Percentiles rank a stretch among this genome's conserved stretches.
Conservation (phyloP, 2,113 vertebrate genomes). For the Larimichthys crocea region DNA sequence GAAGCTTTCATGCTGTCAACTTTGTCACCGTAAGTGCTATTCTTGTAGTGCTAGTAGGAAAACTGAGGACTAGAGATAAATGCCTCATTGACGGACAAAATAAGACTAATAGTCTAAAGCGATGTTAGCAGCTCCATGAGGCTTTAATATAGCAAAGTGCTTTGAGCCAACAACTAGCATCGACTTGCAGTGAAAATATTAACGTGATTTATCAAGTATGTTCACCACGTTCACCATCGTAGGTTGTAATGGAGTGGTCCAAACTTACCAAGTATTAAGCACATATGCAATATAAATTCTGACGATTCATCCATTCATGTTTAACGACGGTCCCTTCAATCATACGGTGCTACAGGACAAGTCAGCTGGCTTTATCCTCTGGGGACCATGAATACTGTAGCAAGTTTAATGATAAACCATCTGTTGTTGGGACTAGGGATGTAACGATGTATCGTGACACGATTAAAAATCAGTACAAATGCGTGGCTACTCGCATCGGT, state of each 20-base stretch:
- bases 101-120: not conserved
- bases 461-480: no score
- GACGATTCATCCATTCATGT: no score
- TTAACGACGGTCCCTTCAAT: no score
- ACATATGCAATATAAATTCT: no score
- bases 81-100: not conserved
- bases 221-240: not conserved
- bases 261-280: no score
- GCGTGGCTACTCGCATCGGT: no score
- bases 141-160: slow-evolving; percentile 12
- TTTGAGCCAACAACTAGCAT: not conserved
- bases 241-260: not conserved
- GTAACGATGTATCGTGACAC: no score
- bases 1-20: not conserved
- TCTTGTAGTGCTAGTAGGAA: not conserved
- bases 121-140: not conserved
- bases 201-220: not conserved
- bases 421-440: not conserved
- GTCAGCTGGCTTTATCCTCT: not conserved
- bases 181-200: not conserved
- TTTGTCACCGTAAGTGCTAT: slow-evolving; percentile 9
- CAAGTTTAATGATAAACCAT: not conserved
- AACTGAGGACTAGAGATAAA: not conserved
- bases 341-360: not conserved
- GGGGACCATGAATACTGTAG: no score